Conservation (phyloP, 2,797 vertebrate genomes). For the Anniella stebbinsi region DNA sequence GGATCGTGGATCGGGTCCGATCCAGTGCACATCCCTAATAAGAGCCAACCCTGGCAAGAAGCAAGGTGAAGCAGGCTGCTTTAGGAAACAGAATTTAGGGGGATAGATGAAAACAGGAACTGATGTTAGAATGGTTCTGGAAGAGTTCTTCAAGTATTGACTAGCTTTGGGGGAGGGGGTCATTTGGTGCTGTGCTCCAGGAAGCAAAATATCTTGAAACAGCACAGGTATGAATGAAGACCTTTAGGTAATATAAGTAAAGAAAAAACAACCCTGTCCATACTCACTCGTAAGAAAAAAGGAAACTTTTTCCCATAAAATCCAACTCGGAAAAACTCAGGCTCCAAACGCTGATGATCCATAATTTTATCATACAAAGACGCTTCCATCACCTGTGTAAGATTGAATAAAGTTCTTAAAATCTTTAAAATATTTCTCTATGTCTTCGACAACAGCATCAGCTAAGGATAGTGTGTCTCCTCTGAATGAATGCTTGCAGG, state of each 20-base stretch:
- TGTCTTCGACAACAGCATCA: no score
- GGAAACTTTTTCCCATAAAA: slow-evolving; percentile 99
- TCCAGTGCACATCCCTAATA: no score
- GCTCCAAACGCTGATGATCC: slow-evolving; percentile 97
- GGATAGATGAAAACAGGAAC: neutral
- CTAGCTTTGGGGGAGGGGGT: neutral
- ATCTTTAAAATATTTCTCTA: slow-evolving; percentile 30
- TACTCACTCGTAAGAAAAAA: slow-evolving; percentile 95
- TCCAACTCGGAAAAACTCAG: slow-evolving; percentile 98
- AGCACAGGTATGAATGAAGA: neutral
- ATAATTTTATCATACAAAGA: slow-evolving; percentile 99
- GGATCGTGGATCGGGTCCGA: no score
- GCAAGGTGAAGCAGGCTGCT: neutral
- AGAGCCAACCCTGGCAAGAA: neutral
- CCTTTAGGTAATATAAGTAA: neutral
- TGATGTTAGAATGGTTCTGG: neutral
- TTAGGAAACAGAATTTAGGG: neutral
- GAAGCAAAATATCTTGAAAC: neutral
- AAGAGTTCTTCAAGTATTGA: neutral
- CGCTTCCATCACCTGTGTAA: slow-evolving; percentile 95
- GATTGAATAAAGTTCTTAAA: slow-evolving; percentile 28
- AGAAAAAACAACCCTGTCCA: neutral
- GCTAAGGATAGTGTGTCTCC: no score
- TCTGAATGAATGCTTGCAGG: no score
- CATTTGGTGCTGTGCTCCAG: neutral